Conservation (phyloP, 2,888 invertebrate genomes). For the Aethes cnicana region DNA sequence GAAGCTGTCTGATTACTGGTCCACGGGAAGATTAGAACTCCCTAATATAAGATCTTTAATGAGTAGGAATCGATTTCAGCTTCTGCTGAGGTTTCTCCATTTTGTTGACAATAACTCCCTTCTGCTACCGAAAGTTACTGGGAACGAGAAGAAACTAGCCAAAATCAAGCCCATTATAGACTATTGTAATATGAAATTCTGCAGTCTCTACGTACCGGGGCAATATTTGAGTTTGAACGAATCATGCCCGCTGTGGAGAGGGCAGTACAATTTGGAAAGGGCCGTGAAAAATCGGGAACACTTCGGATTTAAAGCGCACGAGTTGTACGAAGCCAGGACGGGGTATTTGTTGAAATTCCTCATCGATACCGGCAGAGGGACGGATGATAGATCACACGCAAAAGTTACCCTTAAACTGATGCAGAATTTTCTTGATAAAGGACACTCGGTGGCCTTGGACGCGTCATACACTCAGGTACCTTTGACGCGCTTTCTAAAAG, state of each 20-base stretch:
- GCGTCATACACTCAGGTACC: conserved; percentile 22
- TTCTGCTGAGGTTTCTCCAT: conserved; percentile 24
- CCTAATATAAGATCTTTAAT: conserved; percentile 24
- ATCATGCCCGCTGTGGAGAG: conserved; percentile 24
- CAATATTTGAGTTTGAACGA: conserved; percentile 27
- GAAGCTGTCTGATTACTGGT: conserved; percentile 25
- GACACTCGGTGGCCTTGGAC: conserved; percentile 22
- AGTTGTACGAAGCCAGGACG: conserved; percentile 24
- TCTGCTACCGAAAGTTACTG: conserved; percentile 15
- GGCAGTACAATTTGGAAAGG: conserved; percentile 25
- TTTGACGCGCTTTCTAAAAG: conserved; percentile 22
- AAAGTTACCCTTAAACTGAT: conserved; percentile 23
- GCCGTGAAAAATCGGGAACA: conserved; percentile 20
- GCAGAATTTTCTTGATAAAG: conserved; percentile 22
- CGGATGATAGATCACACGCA: conserved; percentile 25
- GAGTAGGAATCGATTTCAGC: conserved; percentile 24
- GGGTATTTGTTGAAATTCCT: conserved; percentile 26
- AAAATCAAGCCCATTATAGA: conserved; percentile 30
- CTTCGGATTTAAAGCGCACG: conserved; percentile 29
- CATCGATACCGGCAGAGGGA: conserved; percentile 18
- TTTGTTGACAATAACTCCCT: conserved; percentile 25
- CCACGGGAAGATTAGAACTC: conserved; percentile 13
- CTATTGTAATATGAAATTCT: conserved; percentile 28
- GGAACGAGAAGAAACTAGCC: conserved; percentile 27
- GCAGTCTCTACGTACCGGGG: conserved; percentile 16